Evolutionary conservation across 1,140 invertebrate genomes (phyloP), one percentile per base, ranked within the genome.

Genomic region (Zaprionus davidi): DNA sequence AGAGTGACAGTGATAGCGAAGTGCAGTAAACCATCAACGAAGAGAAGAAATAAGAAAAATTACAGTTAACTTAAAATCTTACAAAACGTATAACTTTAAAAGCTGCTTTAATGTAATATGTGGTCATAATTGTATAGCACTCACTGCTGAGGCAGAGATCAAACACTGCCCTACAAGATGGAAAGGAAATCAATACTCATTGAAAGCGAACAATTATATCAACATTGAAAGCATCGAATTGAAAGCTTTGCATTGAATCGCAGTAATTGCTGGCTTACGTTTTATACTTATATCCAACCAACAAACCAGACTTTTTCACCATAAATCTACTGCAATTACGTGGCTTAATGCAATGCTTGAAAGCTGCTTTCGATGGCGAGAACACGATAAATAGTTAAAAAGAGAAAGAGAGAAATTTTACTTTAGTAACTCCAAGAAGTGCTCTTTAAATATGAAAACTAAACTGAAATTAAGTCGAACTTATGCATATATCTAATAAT

Each of bases 1-100:
- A 97, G 94, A 97, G 96, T 94, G 97, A 97, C 95, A 97, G 96
- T 94, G 97, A 97, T 94, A 97, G 96, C 93, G 97, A 97, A 95
- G 96, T 96, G 94, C 96, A 97, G 94, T 97, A 95, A 95, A 76
- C 34, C 72, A 66, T 44, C 58, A 82, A 62, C 56, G 58, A 63
- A 67, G 56, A 41, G 65, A 57, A 17, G 38, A 56, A 65, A 56
- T 55, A 55, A 62, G 58, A 79, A 38, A 75, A 51, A 51, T 76
- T 60, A 71, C 75, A 56, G 57, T 71, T 69, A 76, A 76, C 34
- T 71, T 68, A 79, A 64, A 51, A 34, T 22, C 17, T 7, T 34
- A 63, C 56, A 57, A 46, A 67, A 65, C 62, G 56, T 65, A 69
- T 64, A 88, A 79, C 53, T 77, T 55, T 68, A 76, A 78, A 70